Conservation (phyloP, 2,888 invertebrate species). For the Prostheceraeus crozeri region DNA sequence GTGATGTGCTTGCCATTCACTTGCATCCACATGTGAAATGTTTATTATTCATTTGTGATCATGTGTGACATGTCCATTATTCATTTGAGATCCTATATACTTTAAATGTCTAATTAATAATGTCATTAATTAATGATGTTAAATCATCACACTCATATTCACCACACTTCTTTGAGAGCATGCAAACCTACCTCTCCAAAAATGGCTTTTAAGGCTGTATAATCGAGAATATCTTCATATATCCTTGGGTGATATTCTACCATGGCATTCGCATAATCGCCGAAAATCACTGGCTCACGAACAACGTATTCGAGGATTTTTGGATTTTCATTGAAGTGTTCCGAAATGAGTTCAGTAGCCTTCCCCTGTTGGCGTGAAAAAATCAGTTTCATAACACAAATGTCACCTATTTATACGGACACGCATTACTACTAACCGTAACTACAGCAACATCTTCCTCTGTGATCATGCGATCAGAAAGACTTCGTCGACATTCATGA, state of each 20-base stretch:
- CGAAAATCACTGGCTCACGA: conserved; percentile 34
- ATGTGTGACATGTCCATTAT: too few species aligned
- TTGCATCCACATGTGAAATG: too few species aligned
- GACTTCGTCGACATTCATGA: conserved; percentile 38
- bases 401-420: too few species aligned
- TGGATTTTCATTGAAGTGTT: conserved; percentile 35
- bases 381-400: neutral
- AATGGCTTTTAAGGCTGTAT: conserved; percentile 34
- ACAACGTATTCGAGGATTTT: conserved; percentile 24
- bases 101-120: too few species aligned
- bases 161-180: too few species aligned
- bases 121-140: too few species aligned
- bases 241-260: conserved; percentile 35
- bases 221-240: conserved; percentile 38
- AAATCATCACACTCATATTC: too few species aligned
- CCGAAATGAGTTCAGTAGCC: neutral
- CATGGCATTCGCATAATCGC: conserved; percentile 35
- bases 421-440: conserved; percentile 27
- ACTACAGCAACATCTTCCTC: conserved; percentile 31
- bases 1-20: too few species aligned
- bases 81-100: too few species aligned
- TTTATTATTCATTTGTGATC: too few species aligned
- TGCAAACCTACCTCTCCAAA: conserved; percentile 37
- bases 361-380: conserved; percentile 24
- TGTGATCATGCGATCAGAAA: conserved; percentile 36